Base-by-base conservation (phyloP, 2,797 vertebrate species). In the Acanthopagrus latus region DNA sequence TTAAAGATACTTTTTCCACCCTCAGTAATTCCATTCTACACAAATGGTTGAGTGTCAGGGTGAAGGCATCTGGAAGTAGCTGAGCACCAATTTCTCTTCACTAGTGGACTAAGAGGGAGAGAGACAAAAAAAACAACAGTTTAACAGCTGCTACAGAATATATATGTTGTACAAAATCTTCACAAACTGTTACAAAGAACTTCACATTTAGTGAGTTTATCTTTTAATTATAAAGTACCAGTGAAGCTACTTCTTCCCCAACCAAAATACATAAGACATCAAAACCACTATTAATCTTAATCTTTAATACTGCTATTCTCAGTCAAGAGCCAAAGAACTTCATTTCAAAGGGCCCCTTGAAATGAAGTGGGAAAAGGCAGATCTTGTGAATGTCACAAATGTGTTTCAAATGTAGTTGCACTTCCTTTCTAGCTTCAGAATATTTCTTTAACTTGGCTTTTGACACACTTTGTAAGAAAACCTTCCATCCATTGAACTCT, bases 341-440 rank as follows among this genome's bases (percentile, higher is more conserved):
- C 0, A 23, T 44, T 18, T 51, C 1, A 20, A 29, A 47, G 16
- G 11, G 23, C 48, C 13, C 9, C 27, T 3, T 1, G 46, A 64
- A 77, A 69, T 16, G 25, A 66, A 51, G 5, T 25, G 2, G 25
- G 56, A n/a, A 78, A 79, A 70, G 55, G 38, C n/a, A n/a, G 3
- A 64, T 71, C 9, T 71, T 17, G 33, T 11, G 4, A 54, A 21
- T 41, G 18, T 9, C 29, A 52, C 46, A 59, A 29, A 20, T 1
- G 55, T 1, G 8, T 46, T 54, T 17, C 0, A n/a, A 44, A 0
- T 5, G 38, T 38, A 38, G 38, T 38, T 38, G 38, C 1, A 48
- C 17, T 55, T 33, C 2, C 0, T 64, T 29, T 68, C 38, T 4
- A 58, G 16, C 33, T 8, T 38, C 7, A 38, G 33, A 38, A 38